Base-by-base conservation (phyloP, 2,797 vertebrate genomes). In the Notolabrus celidotus region DNA sequence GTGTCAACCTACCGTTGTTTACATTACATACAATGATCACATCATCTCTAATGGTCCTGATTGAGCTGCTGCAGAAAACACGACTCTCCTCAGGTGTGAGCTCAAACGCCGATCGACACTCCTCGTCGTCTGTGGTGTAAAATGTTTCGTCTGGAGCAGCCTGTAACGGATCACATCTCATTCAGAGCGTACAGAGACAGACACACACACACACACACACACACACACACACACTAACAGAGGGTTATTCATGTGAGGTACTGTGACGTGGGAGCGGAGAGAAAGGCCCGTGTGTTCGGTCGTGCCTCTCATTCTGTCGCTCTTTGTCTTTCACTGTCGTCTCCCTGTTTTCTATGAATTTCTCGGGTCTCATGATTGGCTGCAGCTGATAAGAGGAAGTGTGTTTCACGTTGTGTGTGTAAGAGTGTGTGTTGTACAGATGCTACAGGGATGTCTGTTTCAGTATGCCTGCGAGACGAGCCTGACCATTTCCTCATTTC, bases 191-290 rank as follows among this genome's bases (percentile, higher is more conserved):
- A 55, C 56, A 54, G 29, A 34, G 46, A 33, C 47, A 54, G 43
- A 41, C 27, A 69, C 29, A 55, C 58, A 67, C 54, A 55, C 36
- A 57, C 23, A 63, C 55, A 60, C 63, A 46, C 47, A 59, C 36
- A 59, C 43, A 71, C 31, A 57, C 55, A 61, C 38, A 55, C 23
- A 67, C 27, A 39, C 45, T 71, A 3, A 69, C 14, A 79, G 25
- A 69, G 69, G 47, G 20, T 71, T 60, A 50, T 86, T 84, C 66
- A 77, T 39, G 6, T 19, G 42, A 56, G 50, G n/a, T 25, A 3
- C 59, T 69, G 55, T 84, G 74, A 83, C 16, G 19, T 79, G 62
- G 69, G 69, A 80, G 74, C 31, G 45, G 63, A 80, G 71, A 73
- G 56, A 67, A 58, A 68, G 36, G 56, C 41, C 52, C 57, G 66